These are phyloP conservation scores for Contarinia nasturtii DNA, from an alignment of 1,140 invertebrate genomes.

Conservation along the genomic window DNA sequence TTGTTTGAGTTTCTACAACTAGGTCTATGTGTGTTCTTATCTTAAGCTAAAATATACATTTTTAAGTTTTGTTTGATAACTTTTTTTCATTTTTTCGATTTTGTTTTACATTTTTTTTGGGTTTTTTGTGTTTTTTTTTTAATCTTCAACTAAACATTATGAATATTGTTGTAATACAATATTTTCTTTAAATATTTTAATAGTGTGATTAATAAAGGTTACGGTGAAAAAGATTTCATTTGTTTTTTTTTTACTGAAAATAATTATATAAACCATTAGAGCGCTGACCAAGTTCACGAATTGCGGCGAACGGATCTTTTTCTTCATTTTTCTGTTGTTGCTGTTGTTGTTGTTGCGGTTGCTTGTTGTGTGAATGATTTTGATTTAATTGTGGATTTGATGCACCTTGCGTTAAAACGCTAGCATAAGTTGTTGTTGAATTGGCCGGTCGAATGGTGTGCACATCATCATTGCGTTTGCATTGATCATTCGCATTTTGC, in stretches of 20 bases:
- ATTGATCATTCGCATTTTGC: too few species aligned
- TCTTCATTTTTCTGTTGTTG: slow-evolving; percentile 5
- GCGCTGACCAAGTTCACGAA: slow-evolving; percentile 21
- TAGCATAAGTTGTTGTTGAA: slow-evolving; percentile 23
- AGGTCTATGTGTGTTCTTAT: too few species aligned
- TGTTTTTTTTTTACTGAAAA: slow-evolving; percentile 15
- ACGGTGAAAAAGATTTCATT: background rate
- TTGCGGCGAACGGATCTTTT: slow-evolving; percentile 24
- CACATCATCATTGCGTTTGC: slow-evolving; percentile 4
- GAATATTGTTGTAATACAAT: too few species aligned
- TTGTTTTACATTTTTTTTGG: too few species aligned
- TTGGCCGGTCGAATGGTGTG: slow-evolving; percentile 6
- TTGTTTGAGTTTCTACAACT: too few species aligned
- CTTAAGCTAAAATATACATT: too few species aligned
- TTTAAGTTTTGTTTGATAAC: too few species aligned
- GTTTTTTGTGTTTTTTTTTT: too few species aligned
- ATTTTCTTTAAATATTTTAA: too few species aligned
- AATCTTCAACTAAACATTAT: too few species aligned
- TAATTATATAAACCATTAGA: slow-evolving; percentile 23
- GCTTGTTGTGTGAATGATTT: background rate
- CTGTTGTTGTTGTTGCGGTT: slow-evolving; percentile 4
- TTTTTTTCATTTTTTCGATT: too few species aligned
- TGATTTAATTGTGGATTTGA: slow-evolving; percentile 4
- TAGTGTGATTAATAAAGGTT: too few species aligned
- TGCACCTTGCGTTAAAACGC: slow-evolving; percentile 23